Evolutionary conservation across 2,888 invertebrate species (phyloP), one percentile per base, ranked within the genome.

Genomic region (Synanthedon tipuliformis): DNA sequence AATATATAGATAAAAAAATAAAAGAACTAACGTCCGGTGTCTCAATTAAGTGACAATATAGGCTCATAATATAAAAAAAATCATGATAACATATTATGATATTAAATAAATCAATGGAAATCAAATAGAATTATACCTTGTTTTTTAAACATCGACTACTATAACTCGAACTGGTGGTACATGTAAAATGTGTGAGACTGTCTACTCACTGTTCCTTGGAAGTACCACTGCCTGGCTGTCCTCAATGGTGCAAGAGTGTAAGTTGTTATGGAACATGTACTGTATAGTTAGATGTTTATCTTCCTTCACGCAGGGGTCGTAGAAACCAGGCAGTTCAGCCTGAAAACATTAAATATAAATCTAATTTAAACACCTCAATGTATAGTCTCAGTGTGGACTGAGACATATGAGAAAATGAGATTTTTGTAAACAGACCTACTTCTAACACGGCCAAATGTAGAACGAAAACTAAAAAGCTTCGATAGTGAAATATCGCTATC

Each of bases 251-350:
- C 94, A 92, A 69, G 93, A 90, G 72, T 97, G 94, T n/a, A 91
- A 86, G 71, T 91, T 90, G 68, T 92, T 92, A 64, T 93, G 92
- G 86, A 93, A 97, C 71, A 91, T 90, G 82, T 99, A 99, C 66
- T 94, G 92, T 59, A 99, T 90, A 52, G 92, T 91, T 23, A 99
- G 87, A 66, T 91, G 91, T 78, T 99, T 99, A 40, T 95, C 93
- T 65, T 98, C 97, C 0, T 97, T 97, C 52, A 95, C 91, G 61
- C 96, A 96, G 0, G 98, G 97, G 81, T 99, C 99, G 81, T 94
- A 99, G 83, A 99, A 99, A 40, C 99, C 99, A 11, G 98, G 96
- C 58, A 99, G 81, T 72, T 97, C 96, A 73, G 95, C 93, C 98
- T 98, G 82, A 27, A 90, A 89, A 60, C 56, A 63, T 4, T 13